Conservation (phyloP, 2,888 invertebrate genomes). For the Drosophila merina region DNA sequence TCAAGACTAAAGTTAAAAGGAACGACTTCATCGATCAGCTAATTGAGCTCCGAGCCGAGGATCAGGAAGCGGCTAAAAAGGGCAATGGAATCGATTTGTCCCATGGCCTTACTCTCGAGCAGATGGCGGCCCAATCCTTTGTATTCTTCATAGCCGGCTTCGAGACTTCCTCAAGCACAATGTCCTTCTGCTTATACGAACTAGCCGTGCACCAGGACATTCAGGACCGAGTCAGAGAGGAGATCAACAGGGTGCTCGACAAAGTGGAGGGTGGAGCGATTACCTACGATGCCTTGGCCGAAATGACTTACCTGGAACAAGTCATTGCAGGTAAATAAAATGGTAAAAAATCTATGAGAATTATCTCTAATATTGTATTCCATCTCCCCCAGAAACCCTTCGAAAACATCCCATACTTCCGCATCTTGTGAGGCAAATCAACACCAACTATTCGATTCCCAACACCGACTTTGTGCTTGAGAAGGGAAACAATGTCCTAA, state of each 20-base stretch:
- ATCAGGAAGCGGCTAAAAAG: slow-evolving; percentile 43
- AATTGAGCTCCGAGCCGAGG: slow-evolving; percentile 78
- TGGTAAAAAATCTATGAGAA: rapidly evolving
- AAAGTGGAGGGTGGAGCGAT: slow-evolving; percentile 61
- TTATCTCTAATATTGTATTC: not conserved
- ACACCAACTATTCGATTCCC: slow-evolving; percentile 84
- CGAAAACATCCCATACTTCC: slow-evolving; percentile 85
- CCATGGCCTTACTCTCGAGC: slow-evolving; percentile 78
- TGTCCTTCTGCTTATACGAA: slow-evolving; percentile 83
- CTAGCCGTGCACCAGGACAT: slow-evolving; percentile 77
- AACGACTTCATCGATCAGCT: slow-evolving; percentile 85
- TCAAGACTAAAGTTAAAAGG: slow-evolving; percentile 78
- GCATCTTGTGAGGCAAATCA: slow-evolving; percentile 84
- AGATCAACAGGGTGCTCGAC: slow-evolving; percentile 63
- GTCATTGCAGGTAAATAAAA: slow-evolving; percentile 73
- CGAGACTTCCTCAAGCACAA: slow-evolving; percentile 85
- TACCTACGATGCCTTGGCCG: slow-evolving; percentile 66
- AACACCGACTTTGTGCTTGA: slow-evolving; percentile 84
- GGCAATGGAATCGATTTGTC: slow-evolving; percentile 59
- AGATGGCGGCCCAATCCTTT: slow-evolving; percentile 85
- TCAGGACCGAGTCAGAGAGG: slow-evolving; percentile 64
- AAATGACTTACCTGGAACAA: slow-evolving; percentile 79
- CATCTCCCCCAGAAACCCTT: slow-evolving; percentile 85
- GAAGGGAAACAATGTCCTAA: slow-evolving; percentile 62
- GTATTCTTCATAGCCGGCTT: slow-evolving; percentile 86